These are phyloP conservation scores for Champsocephalus gunnari DNA, from an alignment of 2,797 vertebrate species.

Conservation along the genomic window DNA sequence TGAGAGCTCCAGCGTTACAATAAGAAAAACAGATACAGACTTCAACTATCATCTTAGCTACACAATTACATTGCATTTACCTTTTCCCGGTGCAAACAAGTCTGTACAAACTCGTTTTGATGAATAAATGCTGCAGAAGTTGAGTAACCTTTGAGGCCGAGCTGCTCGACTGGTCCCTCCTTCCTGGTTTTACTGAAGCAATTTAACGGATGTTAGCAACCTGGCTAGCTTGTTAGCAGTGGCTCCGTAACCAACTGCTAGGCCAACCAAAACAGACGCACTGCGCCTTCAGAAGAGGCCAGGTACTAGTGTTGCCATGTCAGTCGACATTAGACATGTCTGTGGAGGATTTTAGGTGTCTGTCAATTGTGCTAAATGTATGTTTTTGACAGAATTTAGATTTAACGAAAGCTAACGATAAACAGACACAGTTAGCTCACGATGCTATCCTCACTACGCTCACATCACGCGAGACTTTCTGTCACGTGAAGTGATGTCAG, in stretches of 20 bases:
- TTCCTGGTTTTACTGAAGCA: conserved; percentile 68
- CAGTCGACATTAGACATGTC: not conserved
- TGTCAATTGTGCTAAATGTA: not conserved
- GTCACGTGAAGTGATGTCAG: not conserved
- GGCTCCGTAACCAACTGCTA: not conserved
- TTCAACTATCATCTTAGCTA: not conserved
- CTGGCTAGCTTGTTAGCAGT: conserved; percentile 47
- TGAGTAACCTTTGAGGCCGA: conserved; percentile 48
- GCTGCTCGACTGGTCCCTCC: conserved; percentile 46
- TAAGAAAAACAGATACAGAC: not conserved
- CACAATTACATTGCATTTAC: conserved; percentile 32
- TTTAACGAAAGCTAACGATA: not conserved
- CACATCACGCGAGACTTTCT: conserved; percentile 60
- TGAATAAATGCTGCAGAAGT: not conserved
- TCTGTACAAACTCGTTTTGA: not conserved
- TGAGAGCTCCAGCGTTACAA: not conserved
- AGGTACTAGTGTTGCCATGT: not conserved
- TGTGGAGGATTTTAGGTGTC: rapidly evolving
- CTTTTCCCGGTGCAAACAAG: conserved; percentile 12
- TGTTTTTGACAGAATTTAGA: not conserved
- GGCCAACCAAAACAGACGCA: conserved; percentile 6
- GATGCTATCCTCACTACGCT: not conserved
- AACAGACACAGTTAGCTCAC: conserved; percentile 27
- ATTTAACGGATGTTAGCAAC: conserved; percentile 57
- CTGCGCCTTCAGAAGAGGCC: not conserved